Evolutionary conservation across 1,140 invertebrate species (phyloP).

Genomic region (Macrobrachium rosenbergii): DNA sequence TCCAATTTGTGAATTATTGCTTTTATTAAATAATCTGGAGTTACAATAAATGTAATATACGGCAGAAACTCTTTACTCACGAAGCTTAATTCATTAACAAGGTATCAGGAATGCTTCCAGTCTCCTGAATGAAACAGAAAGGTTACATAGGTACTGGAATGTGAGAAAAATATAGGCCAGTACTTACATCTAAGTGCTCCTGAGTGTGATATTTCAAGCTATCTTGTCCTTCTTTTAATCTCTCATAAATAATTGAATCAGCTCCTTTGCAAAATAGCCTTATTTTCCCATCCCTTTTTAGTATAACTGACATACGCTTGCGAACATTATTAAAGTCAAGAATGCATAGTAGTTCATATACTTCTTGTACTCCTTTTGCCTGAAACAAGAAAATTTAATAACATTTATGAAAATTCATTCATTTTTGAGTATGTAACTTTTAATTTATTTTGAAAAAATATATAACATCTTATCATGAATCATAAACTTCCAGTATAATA

Average conservation of each 20-base stretch:
- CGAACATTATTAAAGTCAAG: conserved; percentile 99
- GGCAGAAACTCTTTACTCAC: too few species aligned
- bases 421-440: not conserved
- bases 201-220: conserved; percentile 84
- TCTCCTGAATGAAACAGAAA: too few species aligned
- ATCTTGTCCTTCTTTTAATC: conserved; percentile 82
- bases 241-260: conserved; percentile 97
- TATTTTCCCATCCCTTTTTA: conserved; percentile 87
- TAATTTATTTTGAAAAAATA: too few species aligned
- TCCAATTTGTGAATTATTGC: too few species aligned
- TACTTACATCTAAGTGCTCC: conserved; percentile 93
- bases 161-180: too few species aligned
- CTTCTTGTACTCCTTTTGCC: conserved; percentile 85
- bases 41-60: too few species aligned
- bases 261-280: conserved; percentile 97
- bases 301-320: conserved; percentile 98
- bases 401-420: not conserved
- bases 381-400: conserved; percentile 64
- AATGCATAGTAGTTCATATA: conserved; percentile 96
- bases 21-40: too few species aligned
- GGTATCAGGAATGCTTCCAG: too few species aligned
- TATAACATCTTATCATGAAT: too few species aligned
- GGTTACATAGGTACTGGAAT: too few species aligned
- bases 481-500: too few species aligned
- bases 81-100: too few species aligned